These are phyloP conservation scores for Alsophila aescularia DNA, from an alignment of 2,888 invertebrate species.

Conservation along the genomic window DNA sequence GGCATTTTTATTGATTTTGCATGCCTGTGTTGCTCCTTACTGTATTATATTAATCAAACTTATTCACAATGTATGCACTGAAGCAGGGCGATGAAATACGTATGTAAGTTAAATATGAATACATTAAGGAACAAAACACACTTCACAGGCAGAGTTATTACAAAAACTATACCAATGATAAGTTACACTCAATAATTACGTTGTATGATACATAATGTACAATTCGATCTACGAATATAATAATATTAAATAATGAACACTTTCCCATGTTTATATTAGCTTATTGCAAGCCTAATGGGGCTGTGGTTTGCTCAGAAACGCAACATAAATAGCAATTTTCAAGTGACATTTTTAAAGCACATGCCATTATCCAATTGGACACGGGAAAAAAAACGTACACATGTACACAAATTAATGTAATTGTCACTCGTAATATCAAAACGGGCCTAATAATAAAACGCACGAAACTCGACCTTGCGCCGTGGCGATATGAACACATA, in stretches of 20 bases:
- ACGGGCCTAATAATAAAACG: conserved; percentile 2
- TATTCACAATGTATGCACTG: neutral
- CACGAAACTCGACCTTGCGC: neutral
- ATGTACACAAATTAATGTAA: neutral
- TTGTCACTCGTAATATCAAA: conserved; percentile 18
- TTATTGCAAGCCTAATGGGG: conserved; percentile 51
- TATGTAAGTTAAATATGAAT: neutral
- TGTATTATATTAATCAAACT: conserved; percentile 9
- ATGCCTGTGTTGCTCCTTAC: conserved; percentile 1
- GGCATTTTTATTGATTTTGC: neutral
- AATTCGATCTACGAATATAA: conserved; percentile 58
- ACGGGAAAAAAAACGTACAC: neutral
- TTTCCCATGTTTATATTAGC: conserved; percentile 58
- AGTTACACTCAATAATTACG: conserved; percentile 30
- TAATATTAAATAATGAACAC: conserved; percentile 73
- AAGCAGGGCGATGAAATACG: neutral
- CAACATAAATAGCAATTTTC: conserved; percentile 1
- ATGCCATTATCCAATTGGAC: neutral
- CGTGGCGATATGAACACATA: conserved; percentile 25
- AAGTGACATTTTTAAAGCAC: neutral
- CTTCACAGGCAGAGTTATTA: conserved; percentile 25
- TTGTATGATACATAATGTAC: conserved; percentile 68
- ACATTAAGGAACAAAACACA: conserved; percentile 6
- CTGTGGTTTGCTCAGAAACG: conserved; percentile 9
- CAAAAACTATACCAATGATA: conserved; percentile 15